A percentile compares a stretch with the other conserved stretches of the same genome.
phyloP scores from a whole-genome alignment of 2,888 invertebrate genomes.

The Himalopsyche tibetana region DNA sequence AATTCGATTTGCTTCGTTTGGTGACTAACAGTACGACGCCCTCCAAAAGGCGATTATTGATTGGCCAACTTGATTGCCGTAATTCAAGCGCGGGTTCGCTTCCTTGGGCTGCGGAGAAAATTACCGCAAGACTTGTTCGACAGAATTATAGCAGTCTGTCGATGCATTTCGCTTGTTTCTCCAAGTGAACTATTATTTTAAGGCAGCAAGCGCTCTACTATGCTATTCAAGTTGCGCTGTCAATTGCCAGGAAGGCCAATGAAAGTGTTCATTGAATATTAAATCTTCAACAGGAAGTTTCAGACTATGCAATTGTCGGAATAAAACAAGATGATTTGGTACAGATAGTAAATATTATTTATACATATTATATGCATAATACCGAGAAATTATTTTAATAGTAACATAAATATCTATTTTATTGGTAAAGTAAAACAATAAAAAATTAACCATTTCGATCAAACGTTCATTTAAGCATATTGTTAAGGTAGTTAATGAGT shows the following conservation, averaged over 20 bases:
- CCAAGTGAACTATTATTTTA: background rate
- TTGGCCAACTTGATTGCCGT: background rate
- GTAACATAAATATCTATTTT: too few species aligned
- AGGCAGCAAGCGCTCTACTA: background rate
- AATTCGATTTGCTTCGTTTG: background rate
- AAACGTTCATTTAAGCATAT: too few species aligned
- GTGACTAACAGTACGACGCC: background rate
- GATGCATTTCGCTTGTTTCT: constrained; percentile 36
- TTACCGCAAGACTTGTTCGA: background rate
- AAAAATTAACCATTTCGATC: too few species aligned
- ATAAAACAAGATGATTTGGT: too few species aligned
- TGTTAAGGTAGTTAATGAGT: too few species aligned
- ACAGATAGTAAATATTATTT: too few species aligned
- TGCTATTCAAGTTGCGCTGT: background rate
- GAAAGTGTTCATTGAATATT: background rate
- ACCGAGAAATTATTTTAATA: too few species aligned
- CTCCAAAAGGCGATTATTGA: background rate
- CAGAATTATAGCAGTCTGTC: background rate
- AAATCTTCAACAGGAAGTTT: background rate
- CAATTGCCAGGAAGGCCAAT: background rate
- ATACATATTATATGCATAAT: too few species aligned
- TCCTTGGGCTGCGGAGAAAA: background rate
- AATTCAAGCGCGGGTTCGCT: constrained; percentile 1
- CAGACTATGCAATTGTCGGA: background rate
- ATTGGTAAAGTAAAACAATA: too few species aligned